A percentile compares a stretch with the other conserved stretches of the same genome.
phyloP scores from a whole-genome alignment of 2,113 vertebrate genomes.

The Entomyzon cyanotis region DNA sequence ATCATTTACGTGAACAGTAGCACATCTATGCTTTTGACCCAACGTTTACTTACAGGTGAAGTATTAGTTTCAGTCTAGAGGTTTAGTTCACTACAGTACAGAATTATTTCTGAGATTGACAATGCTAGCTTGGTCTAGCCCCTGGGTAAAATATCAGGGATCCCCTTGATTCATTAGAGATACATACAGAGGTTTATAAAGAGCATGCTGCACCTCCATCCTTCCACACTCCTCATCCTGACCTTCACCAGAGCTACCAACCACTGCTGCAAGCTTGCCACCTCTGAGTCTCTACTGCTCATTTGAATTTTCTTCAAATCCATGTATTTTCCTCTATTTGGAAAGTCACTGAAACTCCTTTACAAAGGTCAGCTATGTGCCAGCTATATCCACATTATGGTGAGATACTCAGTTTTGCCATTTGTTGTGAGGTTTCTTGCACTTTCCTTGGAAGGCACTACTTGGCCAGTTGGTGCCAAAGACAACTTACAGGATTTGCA shows the following conservation, averaged over 20 bases:
- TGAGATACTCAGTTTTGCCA: neutral
- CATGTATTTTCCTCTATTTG: neutral
- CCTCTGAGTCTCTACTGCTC: neutral
- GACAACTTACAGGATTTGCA: neutral
- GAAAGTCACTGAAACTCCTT: neutral
- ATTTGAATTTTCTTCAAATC: neutral
- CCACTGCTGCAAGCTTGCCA: fast-evolving
- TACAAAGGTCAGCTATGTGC: neutral
- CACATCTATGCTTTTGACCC: slow-evolving; percentile 10
- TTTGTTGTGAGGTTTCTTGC: neutral
- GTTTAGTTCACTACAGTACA: neutral
- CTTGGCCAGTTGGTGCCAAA: neutral
- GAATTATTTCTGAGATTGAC: neutral
- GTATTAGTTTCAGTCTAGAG: neutral
- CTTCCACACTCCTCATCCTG: neutral
- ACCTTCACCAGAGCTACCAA: neutral
- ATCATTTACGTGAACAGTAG: slow-evolving; percentile 18
- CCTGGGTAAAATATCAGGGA: neutral
- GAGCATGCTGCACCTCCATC: neutral
- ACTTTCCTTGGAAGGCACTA: neutral
- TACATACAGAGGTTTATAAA: neutral
- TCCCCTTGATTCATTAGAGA: neutral
- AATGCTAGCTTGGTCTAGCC: neutral
- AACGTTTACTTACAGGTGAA: neutral
- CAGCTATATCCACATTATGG: neutral